phyloP scores from a whole-genome alignment of 2,113 vertebrate species.

The Semicossyphus pulcher region DNA sequence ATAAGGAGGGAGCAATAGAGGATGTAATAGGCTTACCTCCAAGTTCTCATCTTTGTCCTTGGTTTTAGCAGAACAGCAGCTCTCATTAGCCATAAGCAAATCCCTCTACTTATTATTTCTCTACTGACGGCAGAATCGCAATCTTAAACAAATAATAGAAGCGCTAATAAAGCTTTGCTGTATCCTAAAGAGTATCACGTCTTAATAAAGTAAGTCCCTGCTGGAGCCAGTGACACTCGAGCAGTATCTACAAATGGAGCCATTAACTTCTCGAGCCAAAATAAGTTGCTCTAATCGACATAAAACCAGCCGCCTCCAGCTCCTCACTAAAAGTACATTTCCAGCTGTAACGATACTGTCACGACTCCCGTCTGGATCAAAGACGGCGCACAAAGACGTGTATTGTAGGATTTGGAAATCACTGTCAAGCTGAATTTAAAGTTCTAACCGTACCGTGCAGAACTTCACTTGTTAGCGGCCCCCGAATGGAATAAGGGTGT shows the following conservation, averaged over 20 bases:
- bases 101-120: constrained; percentile 23
- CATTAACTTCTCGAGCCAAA: background rate
- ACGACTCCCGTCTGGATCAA: constrained; percentile 13
- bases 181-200: constrained; percentile 2
- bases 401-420: constrained; percentile 12
- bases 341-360: background rate
- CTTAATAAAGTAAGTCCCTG: background rate
- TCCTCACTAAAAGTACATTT: background rate
- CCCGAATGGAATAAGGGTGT: background rate
- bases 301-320: background rate
- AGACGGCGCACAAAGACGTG: background rate
- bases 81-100: constrained; percentile 37
- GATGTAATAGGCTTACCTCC: constrained; percentile 50
- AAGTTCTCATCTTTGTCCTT: constrained; percentile 53
- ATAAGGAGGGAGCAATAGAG: constrained; percentile 36
- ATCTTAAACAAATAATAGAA: constrained; percentile 17
- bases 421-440: constrained; percentile 38
- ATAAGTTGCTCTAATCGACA: background rate
- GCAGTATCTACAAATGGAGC: constrained; percentile 1
- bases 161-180: background rate
- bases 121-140: constrained; percentile 17
- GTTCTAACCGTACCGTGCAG: background rate
- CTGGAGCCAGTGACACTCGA: background rate
- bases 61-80: constrained; percentile 18
- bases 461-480: background rate